These are phyloP conservation scores for Psix sp. DNA, from an alignment of 1,140 invertebrate species.

Conservation along the genomic window DNA sequence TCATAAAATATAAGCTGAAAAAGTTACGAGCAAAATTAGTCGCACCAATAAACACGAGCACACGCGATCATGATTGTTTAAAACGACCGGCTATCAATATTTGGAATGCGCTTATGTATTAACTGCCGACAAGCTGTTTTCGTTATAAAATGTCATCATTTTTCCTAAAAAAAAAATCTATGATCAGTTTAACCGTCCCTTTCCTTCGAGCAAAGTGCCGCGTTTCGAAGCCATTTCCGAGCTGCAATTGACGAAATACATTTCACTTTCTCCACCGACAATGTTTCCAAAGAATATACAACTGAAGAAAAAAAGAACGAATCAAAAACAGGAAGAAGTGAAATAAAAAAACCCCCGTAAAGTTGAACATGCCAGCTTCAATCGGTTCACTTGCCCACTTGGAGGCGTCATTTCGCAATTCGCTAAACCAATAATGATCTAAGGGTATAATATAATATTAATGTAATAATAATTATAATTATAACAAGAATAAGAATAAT, in stretches of 20 bases:
- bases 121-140: neutral
- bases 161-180: neutral
- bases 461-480: constrained; percentile 32
- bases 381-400: constrained; percentile 15
- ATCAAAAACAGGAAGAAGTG: no score
- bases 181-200: constrained; percentile 6
- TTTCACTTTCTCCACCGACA: constrained; percentile 18
- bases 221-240: constrained; percentile 10
- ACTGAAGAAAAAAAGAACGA: constrained; percentile 10
- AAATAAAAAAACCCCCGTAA: constrained; percentile 6
- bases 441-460: constrained; percentile 33
- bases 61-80: neutral
- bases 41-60: neutral
- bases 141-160: neutral
- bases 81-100: constrained; percentile 29
- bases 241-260: neutral
- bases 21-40: no score
- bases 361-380: constrained; percentile 12
- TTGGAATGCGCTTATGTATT: constrained; percentile 18
- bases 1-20: constrained; percentile 6
- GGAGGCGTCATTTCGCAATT: constrained; percentile 41
- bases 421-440: constrained; percentile 54
- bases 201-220: constrained; percentile 11
- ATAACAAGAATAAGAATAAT: constrained; percentile 28
- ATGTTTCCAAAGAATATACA: constrained; percentile 15